A percentile compares a stretch with the other conserved stretches of the same genome.
phyloP scores from a whole-genome alignment of 1,140 invertebrate genomes.

The Phocides pigmalion region DNA sequence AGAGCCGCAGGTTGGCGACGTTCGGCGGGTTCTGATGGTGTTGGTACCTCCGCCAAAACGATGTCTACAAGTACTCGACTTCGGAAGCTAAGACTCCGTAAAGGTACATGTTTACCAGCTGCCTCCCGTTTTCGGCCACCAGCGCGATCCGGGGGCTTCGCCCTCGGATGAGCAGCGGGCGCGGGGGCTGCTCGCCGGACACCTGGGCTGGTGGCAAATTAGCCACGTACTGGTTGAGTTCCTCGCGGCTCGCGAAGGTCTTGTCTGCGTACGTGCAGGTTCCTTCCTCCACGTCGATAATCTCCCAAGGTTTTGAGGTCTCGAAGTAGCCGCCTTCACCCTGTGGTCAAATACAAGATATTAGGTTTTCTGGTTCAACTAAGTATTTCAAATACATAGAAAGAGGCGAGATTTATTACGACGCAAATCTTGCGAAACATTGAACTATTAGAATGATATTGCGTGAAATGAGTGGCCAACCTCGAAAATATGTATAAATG shows the following conservation, averaged over 20 bases:
- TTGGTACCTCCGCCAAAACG: too few relatives aligned
- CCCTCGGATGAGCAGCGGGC: constrained; percentile 49
- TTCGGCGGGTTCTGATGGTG: too few relatives aligned
- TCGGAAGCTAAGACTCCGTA: constrained; percentile 46
- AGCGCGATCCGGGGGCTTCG: constrained; percentile 44
- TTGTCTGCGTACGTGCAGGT: constrained; percentile 47
- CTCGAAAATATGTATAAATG: too few relatives aligned
- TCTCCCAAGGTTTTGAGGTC: constrained; percentile 54
- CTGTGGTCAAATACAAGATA: too few relatives aligned
- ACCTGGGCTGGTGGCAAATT: constrained; percentile 43
- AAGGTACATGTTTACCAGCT: constrained; percentile 56
- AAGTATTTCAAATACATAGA: too few relatives aligned
- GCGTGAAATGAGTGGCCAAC: too few relatives aligned
- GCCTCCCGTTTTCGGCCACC: constrained; percentile 54
- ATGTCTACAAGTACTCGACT: constrained; percentile 66
- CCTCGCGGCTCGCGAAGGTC: constrained; percentile 48
- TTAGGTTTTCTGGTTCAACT: too few relatives aligned
- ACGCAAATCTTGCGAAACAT: too few relatives aligned
- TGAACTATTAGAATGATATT: too few relatives aligned
- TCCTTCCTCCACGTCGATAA: constrained; percentile 44
- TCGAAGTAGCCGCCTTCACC: constrained; percentile 71
- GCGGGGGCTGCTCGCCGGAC: constrained; percentile 19
- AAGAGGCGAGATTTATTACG: too few relatives aligned
- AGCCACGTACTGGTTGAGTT: constrained; percentile 42
- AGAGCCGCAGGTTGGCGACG: too few relatives aligned